A percentile compares a stretch with the other conserved stretches of the same genome.
These are phyloP conservation scores for Crotalus tigris DNA, from an alignment of 2,113 vertebrate species.

Conservation along the genomic window DNA sequence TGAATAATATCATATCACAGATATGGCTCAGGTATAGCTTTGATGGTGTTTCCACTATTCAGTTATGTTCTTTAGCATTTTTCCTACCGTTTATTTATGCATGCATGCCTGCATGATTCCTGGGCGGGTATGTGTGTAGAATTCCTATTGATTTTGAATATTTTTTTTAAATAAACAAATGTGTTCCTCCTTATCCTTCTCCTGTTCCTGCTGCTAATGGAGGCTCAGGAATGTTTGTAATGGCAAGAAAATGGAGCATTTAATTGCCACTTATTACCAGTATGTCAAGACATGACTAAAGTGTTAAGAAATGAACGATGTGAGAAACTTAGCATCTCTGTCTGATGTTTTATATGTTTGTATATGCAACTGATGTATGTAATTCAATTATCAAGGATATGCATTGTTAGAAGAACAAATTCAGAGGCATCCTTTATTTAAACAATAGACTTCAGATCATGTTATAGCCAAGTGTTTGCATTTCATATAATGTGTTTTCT, in stretches of 20 bases:
- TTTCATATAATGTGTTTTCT: neutral
- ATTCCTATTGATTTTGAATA: neutral
- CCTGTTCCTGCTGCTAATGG: conserved; percentile 47
- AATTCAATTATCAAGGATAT: conserved; percentile 64
- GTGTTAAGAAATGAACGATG: conserved; percentile 63
- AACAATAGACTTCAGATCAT: neutral
- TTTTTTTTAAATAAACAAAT: neutral
- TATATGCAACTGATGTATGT: conserved; percentile 51
- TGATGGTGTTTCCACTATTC: neutral
- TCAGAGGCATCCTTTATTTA: conserved; percentile 43
- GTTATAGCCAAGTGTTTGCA: neutral
- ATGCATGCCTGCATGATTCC: neutral
- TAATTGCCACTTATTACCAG: conserved; percentile 49
- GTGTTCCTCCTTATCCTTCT: conserved; percentile 43
- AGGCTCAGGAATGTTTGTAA: conserved; percentile 25
- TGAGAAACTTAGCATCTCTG: conserved; percentile 57
- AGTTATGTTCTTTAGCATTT: neutral
- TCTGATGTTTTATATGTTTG: conserved; percentile 54
- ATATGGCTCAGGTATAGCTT: neutral
- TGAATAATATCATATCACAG: neutral
- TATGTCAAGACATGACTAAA: conserved; percentile 56
- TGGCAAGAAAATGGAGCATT: conserved; percentile 39
- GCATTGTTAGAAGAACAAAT: conserved; percentile 67
- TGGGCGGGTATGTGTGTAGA: neutral
- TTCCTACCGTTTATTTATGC: neutral